Base-by-base conservation (phyloP, 2,888 invertebrate species). In the Clanis bilineata region DNA sequence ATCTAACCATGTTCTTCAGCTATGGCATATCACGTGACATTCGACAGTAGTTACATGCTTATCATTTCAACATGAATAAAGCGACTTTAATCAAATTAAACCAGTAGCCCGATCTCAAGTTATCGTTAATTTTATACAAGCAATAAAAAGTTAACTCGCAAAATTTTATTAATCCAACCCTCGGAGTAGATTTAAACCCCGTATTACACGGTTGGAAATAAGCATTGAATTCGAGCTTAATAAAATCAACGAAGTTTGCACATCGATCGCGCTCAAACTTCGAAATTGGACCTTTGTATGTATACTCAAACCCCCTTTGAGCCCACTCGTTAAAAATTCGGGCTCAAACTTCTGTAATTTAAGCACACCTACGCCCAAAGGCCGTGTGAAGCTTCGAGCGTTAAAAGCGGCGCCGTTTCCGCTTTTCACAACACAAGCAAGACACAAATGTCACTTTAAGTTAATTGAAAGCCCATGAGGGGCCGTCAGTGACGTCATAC, bases 391-490 rank as follows among this genome's bases (percentile, higher is more conserved):
- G 56, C 28, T 57, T 23, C 28, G 32, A 57, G 56, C 43, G 56
- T 12, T 57, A 57, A 56, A 56, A 56, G 43, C 56, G 43, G 15
- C 21, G 43, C n/a, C 21, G 51, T 57, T 57, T 60, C 60, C 57
- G 60, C 60, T 25, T 51, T 62, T 64, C 61, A 28, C 43, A 57
- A 43, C 59, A 62, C 41, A 58, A 64, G 59, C 64, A 64, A 64
- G 66, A 59, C 58, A 54, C 62, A 56, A 59, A 41, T 63, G 67
- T 65, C 67, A 59, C 67, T 62, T 62, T 51, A 32, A 59, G 63
- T 62, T 67, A 67, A 67, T 67, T 67, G 65, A 67, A 67, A 64
- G 62, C 60, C 57, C 32, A 59, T 59, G 64, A 62, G 57, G 54
- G 51, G 64, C 61, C 57, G 38, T 10, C 54, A 54, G 45, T 64